Percentiles rank a stretch among this genome's conserved stretches.
Evolutionary conservation across 2,113 vertebrate species (phyloP).

Genomic region (Nothocercus nigrocapillus): DNA sequence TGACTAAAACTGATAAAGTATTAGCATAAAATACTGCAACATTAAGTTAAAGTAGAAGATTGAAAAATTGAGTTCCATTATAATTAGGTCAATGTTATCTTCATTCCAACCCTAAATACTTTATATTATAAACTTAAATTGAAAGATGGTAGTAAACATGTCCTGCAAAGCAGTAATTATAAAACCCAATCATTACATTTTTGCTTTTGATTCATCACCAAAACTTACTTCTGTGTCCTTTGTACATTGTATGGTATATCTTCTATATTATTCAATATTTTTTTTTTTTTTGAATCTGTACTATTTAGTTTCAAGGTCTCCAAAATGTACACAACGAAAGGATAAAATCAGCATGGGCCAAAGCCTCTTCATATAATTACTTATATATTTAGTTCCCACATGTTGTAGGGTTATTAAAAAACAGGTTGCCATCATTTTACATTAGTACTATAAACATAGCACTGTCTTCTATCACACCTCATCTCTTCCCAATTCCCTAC

Average conservation of each 20-base stretch:
- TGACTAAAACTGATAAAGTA: conserved; percentile 1
- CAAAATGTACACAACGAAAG: neutral
- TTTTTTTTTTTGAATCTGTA: neutral
- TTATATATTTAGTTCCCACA: neutral
- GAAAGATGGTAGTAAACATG: conserved; percentile 21
- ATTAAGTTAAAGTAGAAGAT: neutral
- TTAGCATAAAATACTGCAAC: neutral
- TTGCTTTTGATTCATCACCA: conserved; percentile 56
- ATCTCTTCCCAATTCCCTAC: neutral
- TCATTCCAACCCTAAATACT: neutral
- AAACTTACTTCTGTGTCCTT: neutral
- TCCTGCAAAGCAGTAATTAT: conserved; percentile 35
- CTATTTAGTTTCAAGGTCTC: neutral
- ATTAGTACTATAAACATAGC: neutral
- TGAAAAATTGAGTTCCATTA: neutral
- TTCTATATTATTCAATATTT: neutral
- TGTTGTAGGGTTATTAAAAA: neutral
- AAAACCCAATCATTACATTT: conserved; percentile 27
- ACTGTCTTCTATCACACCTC: neutral
- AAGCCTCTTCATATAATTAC: neutral
- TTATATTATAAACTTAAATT: conserved; percentile 5
- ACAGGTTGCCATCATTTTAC: neutral
- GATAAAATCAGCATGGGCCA: neutral
- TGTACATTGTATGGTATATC: neutral
- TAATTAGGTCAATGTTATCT: neutral